phyloP scores from a whole-genome alignment of 2,113 vertebrate genomes.

The Columba livia region DNA sequence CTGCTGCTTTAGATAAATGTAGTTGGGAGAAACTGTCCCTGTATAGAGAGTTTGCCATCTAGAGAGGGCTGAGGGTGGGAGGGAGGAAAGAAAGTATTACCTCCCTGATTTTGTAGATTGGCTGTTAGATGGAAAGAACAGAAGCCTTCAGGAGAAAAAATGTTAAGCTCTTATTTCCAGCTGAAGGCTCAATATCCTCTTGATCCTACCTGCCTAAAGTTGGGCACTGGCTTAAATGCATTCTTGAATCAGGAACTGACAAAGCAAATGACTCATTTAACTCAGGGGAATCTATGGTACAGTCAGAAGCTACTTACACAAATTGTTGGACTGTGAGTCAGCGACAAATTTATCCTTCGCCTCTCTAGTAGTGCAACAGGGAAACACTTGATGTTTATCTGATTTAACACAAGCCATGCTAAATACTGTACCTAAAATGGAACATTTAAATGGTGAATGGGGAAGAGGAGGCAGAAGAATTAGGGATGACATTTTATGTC shows the following conservation, averaged over 20 bases:
- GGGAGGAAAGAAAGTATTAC: neutral
- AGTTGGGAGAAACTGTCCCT: neutral
- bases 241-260: neutral
- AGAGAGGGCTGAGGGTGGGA: neutral
- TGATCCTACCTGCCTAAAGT: slow-evolving; percentile 1
- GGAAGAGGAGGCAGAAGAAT: slow-evolving; percentile 45
- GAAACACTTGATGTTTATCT: slow-evolving; percentile 13
- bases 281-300: neutral
- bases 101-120: neutral
- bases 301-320: neutral
- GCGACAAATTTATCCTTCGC: slow-evolving; percentile 1
- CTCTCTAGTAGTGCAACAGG: neutral
- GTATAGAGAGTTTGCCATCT: neutral
- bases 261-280: slow-evolving; percentile 42
- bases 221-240: neutral
- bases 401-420: slow-evolving; percentile 54
- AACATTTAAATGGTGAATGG: slow-evolving; percentile 19
- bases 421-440: slow-evolving; percentile 41
- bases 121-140: neutral
- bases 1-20: neutral
- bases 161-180: neutral
- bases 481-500: slow-evolving; percentile 79
- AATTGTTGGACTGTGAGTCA: neutral
- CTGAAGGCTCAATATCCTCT: neutral
- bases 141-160: neutral